Conservation (phyloP, 2,888 invertebrate genomes). For the Acronicta alni region DNA sequence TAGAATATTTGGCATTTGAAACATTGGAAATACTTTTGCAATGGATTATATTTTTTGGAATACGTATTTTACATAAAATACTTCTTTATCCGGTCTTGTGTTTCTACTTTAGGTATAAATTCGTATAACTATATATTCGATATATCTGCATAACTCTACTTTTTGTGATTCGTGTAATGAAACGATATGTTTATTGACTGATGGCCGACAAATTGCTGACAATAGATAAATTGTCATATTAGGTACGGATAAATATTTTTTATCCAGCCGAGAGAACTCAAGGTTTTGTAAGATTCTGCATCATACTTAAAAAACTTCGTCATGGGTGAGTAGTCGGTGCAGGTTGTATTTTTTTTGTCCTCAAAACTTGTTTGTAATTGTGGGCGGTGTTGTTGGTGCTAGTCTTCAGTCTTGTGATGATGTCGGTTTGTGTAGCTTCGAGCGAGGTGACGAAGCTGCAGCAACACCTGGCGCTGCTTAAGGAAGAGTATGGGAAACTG, state of each 20-base stretch:
- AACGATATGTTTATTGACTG: constrained; percentile 59
- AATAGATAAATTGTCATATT: constrained; percentile 66
- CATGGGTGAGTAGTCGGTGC: constrained; percentile 80
- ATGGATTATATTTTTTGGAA: no score
- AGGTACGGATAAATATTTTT: constrained; percentile 66
- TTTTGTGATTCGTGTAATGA: constrained; percentile 28
- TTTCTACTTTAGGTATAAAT: no score
- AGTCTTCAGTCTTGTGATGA: constrained; percentile 62
- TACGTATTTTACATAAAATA: no score
- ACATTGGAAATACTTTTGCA: no score
- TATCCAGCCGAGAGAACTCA: constrained; percentile 56
- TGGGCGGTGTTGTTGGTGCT: constrained; percentile 78
- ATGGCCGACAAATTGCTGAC: constrained; percentile 59
- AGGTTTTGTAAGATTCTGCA: constrained; percentile 61
- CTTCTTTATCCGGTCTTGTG: no score
- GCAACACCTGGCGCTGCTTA: constrained; percentile 95
- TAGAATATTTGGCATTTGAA: no score
- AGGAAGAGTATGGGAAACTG: constrained; percentile 97
- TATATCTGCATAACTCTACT: neutral
- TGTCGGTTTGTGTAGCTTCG: constrained; percentile 84
- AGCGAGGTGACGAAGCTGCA: constrained; percentile 92
- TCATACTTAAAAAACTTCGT: constrained; percentile 63
- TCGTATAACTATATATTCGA: no score
- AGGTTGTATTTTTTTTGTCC: constrained; percentile 54
- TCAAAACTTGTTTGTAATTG: constrained; percentile 67